A percentile compares a stretch with the other conserved stretches of the same genome.
These are phyloP conservation scores for Sus scrofa DNA, from an alignment of 2,113 vertebrate genomes.

Conservation along the genomic window T2T-Sscrofa CM000813.6:49429501-49430000, in stretches of 20 bases:
- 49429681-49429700: not conserved
- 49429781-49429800: not conserved
- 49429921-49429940: not conserved
- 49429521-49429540: not conserved
- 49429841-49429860: no score
- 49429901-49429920: not conserved
- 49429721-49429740: constrained; percentile 23
- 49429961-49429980: not conserved
- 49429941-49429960: not conserved
- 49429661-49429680: not conserved
- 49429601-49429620: not conserved
- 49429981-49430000: not conserved
- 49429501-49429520: not conserved
- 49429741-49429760: not conserved
- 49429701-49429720: not conserved
- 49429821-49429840: not conserved
- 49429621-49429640: not conserved
- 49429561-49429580: not conserved
- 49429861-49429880: not conserved
- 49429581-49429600: not conserved
- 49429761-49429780: not conserved
- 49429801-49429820: not conserved
- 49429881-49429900: constrained; percentile 21
- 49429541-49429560: not conserved
- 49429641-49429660: not conserved